Base-by-base conservation (phyloP, 2,888 invertebrate genomes). In the Hesperia comma region DNA sequence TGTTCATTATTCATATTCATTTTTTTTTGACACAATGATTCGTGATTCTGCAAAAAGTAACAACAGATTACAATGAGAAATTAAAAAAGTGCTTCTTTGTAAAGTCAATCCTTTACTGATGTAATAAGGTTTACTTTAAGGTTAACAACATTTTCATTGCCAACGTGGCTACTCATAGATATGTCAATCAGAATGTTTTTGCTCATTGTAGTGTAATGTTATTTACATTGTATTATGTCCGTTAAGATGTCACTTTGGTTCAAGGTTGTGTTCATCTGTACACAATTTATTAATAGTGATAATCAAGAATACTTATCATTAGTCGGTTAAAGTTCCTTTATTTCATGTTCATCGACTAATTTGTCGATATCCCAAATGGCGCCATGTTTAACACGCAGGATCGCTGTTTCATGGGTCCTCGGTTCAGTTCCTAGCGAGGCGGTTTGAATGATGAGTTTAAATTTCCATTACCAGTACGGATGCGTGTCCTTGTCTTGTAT, bases 141-240 rank as follows among this genome's bases (percentile, higher is more conserved):
- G 19, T 32, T 17, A n/a, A 26, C 3, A 19, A 12, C n/a, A 10
- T 6, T 33, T 17, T 26, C 21, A 10, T 17, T 33, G 32, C 17
- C 32, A 19, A 46, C 60, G 51, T 53, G 53, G 33, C 32, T 54
- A 51, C 41, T 21, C 55, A 68, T 62, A 67, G 68, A 71, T 68
- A 71, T 60, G 71, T 71, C 71, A 71, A 71, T 71, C 71, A 68
- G 41, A 54, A 67, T 41, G 54, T 70, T 70, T 70, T 70, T 71
- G 64, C 68, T 56, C 17, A n/a, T 56, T 58, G 21, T 55, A 43
- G 54, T n/a, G n/a, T n/a, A 49, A 55, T 66, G 57, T 57, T 70
- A 68, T 26, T 26, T 26, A 26, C 26, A 26, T 5, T 26, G 26
- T 26, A 26, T 70, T 64, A 64, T 37, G 37, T 19, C 67, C 58